These are phyloP conservation scores for Diphyllodes magnificus DNA, from an alignment of 2,113 vertebrate species.

Conservation along the genomic window DNA sequence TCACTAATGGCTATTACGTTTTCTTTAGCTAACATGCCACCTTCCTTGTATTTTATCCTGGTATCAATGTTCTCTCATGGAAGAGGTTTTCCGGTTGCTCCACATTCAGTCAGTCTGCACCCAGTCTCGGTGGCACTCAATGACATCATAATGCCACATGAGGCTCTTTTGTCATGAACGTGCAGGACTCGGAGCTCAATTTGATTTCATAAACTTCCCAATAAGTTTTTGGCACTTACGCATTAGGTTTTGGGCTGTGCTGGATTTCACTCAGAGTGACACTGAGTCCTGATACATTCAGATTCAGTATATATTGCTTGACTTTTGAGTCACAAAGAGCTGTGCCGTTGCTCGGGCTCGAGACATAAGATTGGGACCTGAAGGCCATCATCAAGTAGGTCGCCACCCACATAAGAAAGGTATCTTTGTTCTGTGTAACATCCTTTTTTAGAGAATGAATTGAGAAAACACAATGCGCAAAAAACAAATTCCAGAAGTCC, in stretches of 20 bases:
- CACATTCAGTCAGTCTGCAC: neutral
- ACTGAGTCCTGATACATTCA: neutral
- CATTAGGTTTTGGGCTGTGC: neutral
- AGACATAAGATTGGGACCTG: neutral
- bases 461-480: neutral
- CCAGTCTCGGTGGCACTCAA: neutral
- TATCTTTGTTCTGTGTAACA: neutral
- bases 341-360: neutral
- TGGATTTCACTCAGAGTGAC: neutral
- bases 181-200: neutral
- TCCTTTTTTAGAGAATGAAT: neutral
- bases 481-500: neutral
- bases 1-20: neutral
- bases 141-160: neutral
- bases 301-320: neutral
- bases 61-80: neutral
- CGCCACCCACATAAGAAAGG: neutral
- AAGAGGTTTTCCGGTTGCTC: neutral
- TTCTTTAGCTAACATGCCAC: neutral
- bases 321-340: neutral
- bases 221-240: neutral
- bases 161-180: neutral
- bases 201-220: neutral
- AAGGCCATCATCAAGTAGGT: neutral
- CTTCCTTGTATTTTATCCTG: neutral